phyloP scores from a whole-genome alignment of 2,113 vertebrate species.

The Recurvirostra avosetta region DNA sequence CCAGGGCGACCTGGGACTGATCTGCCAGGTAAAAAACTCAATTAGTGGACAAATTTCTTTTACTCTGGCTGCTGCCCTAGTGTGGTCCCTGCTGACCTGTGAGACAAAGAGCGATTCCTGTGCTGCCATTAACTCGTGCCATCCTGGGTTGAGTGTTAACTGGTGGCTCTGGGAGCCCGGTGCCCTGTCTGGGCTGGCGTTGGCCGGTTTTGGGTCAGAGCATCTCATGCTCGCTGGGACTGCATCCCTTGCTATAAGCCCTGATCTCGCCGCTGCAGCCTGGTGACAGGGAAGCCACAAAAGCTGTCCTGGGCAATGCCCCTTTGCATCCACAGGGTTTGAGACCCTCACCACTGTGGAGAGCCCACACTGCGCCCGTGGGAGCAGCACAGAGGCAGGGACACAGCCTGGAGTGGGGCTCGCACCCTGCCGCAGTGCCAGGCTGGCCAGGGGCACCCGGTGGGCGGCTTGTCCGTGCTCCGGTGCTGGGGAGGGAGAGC shows the following conservation, averaged over 20 bases:
- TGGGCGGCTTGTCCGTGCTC: fast-evolving
- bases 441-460: background rate
- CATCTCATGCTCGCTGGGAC: background rate
- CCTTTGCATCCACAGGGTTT: background rate
- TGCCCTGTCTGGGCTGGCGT: background rate
- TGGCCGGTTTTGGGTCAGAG: fast-evolving
- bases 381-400: background rate
- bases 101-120: background rate
- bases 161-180: background rate
- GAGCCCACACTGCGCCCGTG: fast-evolving
- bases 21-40: background rate
- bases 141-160: background rate
- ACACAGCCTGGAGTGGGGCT: background rate
- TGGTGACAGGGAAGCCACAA: fast-evolving
- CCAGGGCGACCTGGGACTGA: background rate
- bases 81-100: background rate
- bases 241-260: fast-evolving
- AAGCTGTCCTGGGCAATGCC: background rate
- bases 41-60: background rate
- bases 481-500: background rate
- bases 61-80: background rate
- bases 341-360: fast-evolving
- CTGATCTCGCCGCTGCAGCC: fast-evolving
- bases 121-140: background rate
- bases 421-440: background rate